phyloP scores from a whole-genome alignment of 2,888 invertebrate genomes.

The Cryptocephalus moraei region DNA sequence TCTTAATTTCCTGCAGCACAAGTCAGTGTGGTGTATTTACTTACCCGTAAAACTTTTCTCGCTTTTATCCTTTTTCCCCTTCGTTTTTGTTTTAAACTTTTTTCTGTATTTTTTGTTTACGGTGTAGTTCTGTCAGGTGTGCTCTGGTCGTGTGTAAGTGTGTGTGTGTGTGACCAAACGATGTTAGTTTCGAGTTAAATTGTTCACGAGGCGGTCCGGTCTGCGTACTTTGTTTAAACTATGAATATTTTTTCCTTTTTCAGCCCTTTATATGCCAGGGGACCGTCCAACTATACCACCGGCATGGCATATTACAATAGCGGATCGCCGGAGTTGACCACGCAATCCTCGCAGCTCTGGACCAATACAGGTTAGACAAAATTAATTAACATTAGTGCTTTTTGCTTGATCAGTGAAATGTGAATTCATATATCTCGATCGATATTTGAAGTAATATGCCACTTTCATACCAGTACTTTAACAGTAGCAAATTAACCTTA shows the following conservation, averaged over 20 bases:
- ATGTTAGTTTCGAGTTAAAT: not conserved
- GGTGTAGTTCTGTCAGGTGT: not conserved
- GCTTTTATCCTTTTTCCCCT: too few species aligned
- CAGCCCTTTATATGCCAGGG: conserved; percentile 31
- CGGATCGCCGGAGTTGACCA: conserved; percentile 30
- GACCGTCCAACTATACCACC: conserved; percentile 20
- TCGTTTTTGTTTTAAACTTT: not conserved
- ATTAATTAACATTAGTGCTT: too few species aligned
- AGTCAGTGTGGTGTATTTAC: conserved; percentile 24
- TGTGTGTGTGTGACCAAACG: too few species aligned
- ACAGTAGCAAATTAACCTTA: too few species aligned
- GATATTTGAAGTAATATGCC: too few species aligned
- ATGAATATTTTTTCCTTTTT: conserved; percentile 17
- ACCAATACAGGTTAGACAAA: conserved; percentile 27
- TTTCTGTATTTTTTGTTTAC: conserved; percentile 3
- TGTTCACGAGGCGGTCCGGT: not conserved
- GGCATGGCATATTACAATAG: conserved; percentile 29
- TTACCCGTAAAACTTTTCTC: too few species aligned
- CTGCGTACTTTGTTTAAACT: not conserved
- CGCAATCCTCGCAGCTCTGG: conserved; percentile 30
- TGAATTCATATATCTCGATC: too few species aligned
- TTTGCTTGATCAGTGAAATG: too few species aligned
- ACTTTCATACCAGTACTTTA: too few species aligned
- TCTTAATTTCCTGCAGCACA: conserved; percentile 27
- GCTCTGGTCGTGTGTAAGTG: not conserved